Percentiles rank a stretch among this genome's conserved stretches.
These are phyloP conservation scores for Lota lota DNA, from an alignment of 2,113 vertebrate genomes.

Conservation along the genomic window DNA sequence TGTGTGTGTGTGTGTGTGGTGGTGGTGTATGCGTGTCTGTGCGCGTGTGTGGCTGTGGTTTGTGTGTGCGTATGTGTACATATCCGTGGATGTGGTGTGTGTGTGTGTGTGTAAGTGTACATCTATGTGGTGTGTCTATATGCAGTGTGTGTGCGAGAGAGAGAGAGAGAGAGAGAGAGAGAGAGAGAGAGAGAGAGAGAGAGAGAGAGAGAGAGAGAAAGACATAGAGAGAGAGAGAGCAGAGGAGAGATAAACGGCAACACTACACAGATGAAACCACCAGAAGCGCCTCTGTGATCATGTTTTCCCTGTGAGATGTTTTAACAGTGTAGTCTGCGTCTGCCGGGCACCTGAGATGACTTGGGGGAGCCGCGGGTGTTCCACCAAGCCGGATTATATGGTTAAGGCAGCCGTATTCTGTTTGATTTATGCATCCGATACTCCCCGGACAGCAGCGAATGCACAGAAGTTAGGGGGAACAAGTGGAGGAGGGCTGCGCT, in stretches of 20 bases:
- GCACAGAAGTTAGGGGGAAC: background rate
- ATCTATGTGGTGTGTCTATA: too few species aligned
- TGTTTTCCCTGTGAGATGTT: background rate
- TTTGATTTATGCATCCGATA: background rate
- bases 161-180: too few species aligned
- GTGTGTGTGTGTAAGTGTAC: background rate
- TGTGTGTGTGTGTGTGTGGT: too few species aligned
- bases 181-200: too few species aligned
- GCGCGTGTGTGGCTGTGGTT: background rate
- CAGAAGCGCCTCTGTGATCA: too few species aligned
- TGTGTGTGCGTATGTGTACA: background rate
- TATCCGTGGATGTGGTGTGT: conserved; percentile 11
- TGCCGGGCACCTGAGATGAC: background rate
- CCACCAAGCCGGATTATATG: background rate
- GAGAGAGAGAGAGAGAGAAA: too few species aligned
- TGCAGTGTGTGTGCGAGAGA: too few species aligned
- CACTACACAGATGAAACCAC: too few species aligned
- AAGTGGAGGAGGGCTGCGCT: background rate
- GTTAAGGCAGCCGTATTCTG: background rate
- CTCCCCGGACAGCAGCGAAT: background rate
- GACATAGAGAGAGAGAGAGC: too few species aligned
- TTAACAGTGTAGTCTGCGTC: background rate
- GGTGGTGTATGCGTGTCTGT: background rate
- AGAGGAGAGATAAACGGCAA: too few species aligned
- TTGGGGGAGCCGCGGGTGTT: background rate